phyloP scores from a whole-genome alignment of 2,797 vertebrate species.

The Crypturellus tataupa region DNA sequence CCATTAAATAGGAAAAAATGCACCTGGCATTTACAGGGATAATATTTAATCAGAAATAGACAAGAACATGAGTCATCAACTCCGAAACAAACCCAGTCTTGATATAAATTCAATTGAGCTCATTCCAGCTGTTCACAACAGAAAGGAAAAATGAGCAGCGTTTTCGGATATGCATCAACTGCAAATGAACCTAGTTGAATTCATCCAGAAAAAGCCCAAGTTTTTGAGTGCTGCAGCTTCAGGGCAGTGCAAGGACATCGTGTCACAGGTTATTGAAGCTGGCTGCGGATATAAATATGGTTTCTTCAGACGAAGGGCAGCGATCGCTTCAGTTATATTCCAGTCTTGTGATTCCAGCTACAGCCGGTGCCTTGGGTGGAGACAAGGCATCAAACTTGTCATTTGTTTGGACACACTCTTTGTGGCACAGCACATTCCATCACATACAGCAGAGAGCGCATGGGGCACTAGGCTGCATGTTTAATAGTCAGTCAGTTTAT shows the following conservation, averaged over 20 bases:
- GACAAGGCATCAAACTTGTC: background rate
- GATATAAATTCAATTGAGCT: slow-evolving; percentile 56
- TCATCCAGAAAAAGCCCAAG: background rate
- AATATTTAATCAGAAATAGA: slow-evolving; percentile 76
- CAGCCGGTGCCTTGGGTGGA: background rate
- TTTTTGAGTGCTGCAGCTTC: background rate
- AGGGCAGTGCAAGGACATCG: slow-evolving; percentile 1
- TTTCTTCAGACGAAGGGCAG: background rate
- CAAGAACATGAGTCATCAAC: slow-evolving; percentile 62
- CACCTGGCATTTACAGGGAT: slow-evolving; percentile 50
- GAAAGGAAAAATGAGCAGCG: background rate
- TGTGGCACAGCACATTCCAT: background rate
- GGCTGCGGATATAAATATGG: background rate
- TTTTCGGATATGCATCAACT: slow-evolving; percentile 27
- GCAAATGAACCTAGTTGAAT: slow-evolving; percentile 16
- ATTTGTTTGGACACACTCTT: background rate
- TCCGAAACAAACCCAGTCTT: slow-evolving; percentile 62
- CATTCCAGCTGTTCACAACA: slow-evolving; percentile 41
- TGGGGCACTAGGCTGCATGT: background rate
- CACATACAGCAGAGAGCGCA: background rate
- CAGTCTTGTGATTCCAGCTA: background rate
- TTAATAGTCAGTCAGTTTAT: slow-evolving; percentile 56
- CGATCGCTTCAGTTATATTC: background rate
- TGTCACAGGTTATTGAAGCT: background rate
- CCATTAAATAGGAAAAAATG: slow-evolving; percentile 65